phyloP scores from a whole-genome alignment of 2,888 invertebrate species.

The Celastrina argiolus region DNA sequence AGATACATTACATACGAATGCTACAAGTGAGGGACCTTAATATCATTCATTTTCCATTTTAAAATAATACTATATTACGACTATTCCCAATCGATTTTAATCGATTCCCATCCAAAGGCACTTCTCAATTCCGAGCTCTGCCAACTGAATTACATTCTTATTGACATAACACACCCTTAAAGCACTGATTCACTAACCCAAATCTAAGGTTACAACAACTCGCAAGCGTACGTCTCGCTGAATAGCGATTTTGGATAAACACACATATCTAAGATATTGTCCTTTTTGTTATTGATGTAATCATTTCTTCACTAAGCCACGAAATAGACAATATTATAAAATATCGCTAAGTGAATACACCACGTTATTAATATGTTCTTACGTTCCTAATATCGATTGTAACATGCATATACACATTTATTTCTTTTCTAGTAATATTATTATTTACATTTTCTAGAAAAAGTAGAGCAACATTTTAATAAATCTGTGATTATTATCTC shows the following conservation, averaged over 20 bases:
- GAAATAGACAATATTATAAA: slow-evolving; percentile 6
- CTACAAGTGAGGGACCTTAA: neutral
- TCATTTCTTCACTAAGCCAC: neutral
- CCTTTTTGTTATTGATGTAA: neutral
- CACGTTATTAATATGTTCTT: slow-evolving; percentile 7
- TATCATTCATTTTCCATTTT: slow-evolving; percentile 34
- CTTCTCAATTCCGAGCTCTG: slow-evolving; percentile 43
- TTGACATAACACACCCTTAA: slow-evolving; percentile 42
- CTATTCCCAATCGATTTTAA: slow-evolving; percentile 41
- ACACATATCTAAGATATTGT: slow-evolving; percentile 8
- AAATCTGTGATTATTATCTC: neutral
- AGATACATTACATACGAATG: neutral
- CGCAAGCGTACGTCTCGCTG: slow-evolving; percentile 14
- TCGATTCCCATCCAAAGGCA: slow-evolving; percentile 52
- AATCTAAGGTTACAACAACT: slow-evolving; percentile 16
- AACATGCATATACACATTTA: slow-evolving; percentile 1
- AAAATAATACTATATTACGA: slow-evolving; percentile 58
- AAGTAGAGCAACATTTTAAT: neutral
- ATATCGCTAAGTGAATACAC: neutral
- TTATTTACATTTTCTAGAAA: neutral
- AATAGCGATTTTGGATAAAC: neutral
- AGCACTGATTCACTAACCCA: slow-evolving; percentile 36
- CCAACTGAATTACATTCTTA: slow-evolving; percentile 40
- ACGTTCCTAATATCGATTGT: slow-evolving; percentile 8
- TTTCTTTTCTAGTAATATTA: neutral